phyloP scores from a whole-genome alignment of 2,797 vertebrate genomes.

The Novumbra hubbsi region DNA sequence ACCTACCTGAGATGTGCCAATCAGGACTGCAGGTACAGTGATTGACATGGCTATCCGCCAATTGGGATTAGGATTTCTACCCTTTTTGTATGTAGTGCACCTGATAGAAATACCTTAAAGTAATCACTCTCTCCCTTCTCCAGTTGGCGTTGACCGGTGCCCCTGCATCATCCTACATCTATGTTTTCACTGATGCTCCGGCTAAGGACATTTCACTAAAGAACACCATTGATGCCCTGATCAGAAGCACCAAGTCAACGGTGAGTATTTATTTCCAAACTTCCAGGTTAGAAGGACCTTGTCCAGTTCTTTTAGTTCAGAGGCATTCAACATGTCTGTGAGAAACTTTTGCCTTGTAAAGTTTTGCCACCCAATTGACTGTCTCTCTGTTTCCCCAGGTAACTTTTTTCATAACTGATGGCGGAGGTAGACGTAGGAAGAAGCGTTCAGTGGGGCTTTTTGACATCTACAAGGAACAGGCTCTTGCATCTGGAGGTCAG shows the following conservation, averaged over 20 bases:
- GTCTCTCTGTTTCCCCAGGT: slow-evolving; percentile 50
- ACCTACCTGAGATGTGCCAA: slow-evolving; percentile 69
- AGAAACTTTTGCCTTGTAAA: too few relatives aligned
- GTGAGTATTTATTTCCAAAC: slow-evolving; percentile 48
- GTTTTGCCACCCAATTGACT: background rate
- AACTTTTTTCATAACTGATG: slow-evolving; percentile 57
- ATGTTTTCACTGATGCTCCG: slow-evolving; percentile 72
- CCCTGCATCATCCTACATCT: slow-evolving; percentile 70
- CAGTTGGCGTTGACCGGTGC: slow-evolving; percentile 73
- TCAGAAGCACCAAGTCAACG: slow-evolving; percentile 64
- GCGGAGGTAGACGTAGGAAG: fast-evolving
- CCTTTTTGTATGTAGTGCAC: background rate
- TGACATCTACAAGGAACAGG: slow-evolving; percentile 62
- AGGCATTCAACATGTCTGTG: too few relatives aligned
- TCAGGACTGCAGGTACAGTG: slow-evolving; percentile 71
- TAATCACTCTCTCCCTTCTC: background rate
- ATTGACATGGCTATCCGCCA: background rate
- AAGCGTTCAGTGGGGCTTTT: slow-evolving; percentile 41
- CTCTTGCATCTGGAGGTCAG: slow-evolving; percentile 73
- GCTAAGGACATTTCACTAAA: slow-evolving; percentile 68
- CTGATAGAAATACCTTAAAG: background rate
- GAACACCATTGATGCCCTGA: slow-evolving; percentile 69
- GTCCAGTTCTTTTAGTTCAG: background rate
- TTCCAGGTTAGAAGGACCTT: background rate
- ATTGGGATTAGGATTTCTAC: background rate